Evolutionary conservation across 2,888 invertebrate genomes (phyloP), one percentile per base, ranked within the genome.

Genomic region (Parthenolecanium corni): DNA sequence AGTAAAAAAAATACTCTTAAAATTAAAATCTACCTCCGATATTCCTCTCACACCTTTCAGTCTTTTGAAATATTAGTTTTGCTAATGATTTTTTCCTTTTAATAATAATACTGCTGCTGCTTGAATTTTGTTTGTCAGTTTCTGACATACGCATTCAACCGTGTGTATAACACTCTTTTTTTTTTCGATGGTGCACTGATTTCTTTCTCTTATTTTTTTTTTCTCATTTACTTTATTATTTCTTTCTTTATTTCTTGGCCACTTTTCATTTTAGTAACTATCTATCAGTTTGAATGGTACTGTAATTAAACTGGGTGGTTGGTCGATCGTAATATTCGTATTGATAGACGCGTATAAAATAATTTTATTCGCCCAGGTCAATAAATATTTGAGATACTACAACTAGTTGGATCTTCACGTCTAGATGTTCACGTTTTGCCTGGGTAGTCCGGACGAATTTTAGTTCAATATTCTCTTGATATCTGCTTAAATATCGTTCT

Each of bases 21-120:
- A 56, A 57, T 31, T 18, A 51, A 51, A 51, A 46, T 57, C 31
- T 51, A 61, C 61, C 61, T 61, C 25, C 44, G 31, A 16, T 21
- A 49, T 49, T 61, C 61, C 36, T 47, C 38, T 49, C 47, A 58
- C 58, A 24, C 36, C 14, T 58, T n/a, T 6, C 14, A 38, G 11
- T 14, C 12, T 38, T 25, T 25, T n/a, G 3, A 23, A 42, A 18
- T 44, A 24, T 57, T 44, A 24, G 56, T 57, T 18, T 24, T 57
- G 25, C 44, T 57, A n/a, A 20, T 52, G 31, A 36, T 31, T 53
- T 16, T n/a, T 53, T 52, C 31, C 40, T 40, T 54, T 54, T 38
- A 52, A 31, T 31, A 52, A 31, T 31, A 31, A 51, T 61, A 61
- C 61, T 61, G 61, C 61, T 61, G 61, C 61, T 61, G 61, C 61